A percentile compares a stretch with the other conserved stretches of the same genome.
Evolutionary conservation across 1,140 invertebrate species (phyloP).

Genomic region (Chelonus insularis): DNA sequence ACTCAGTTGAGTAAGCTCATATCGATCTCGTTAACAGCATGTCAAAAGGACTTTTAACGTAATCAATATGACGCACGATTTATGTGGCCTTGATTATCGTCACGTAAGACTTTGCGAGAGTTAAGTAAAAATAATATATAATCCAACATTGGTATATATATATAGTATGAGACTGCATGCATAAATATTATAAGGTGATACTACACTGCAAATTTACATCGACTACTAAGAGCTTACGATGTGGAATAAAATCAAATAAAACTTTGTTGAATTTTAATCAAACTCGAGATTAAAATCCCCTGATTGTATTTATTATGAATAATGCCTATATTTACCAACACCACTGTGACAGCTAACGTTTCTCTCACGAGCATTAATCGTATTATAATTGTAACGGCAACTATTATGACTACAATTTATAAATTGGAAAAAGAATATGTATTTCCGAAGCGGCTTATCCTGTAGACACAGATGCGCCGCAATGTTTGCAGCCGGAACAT

Average conservation of each 20-base stretch:
- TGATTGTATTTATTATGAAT: no score
- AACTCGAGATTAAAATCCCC: no score
- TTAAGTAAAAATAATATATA: neutral
- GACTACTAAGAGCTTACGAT: no score
- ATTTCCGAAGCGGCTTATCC: slow-evolving; percentile 28
- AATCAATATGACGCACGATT: slow-evolving; percentile 10
- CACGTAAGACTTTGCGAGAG: neutral
- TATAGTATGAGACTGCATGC: no score
- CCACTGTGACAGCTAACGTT: no score
- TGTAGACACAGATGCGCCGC: slow-evolving; percentile 58
- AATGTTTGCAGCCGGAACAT: slow-evolving; percentile 56
- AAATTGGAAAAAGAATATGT: slow-evolving; percentile 20
- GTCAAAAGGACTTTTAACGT: slow-evolving; percentile 5
- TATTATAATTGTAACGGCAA: slow-evolving; percentile 2
- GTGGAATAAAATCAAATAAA: no score
- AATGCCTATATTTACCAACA: no score
- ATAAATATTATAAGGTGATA: no score
- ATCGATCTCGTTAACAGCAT: slow-evolving; percentile 7
- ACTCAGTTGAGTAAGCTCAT: slow-evolving; percentile 6
- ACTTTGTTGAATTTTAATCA: no score
- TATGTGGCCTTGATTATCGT: neutral
- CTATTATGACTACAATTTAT: slow-evolving; percentile 14
- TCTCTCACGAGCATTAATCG: neutral
- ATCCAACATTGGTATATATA: neutral
- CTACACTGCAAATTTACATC: no score